phyloP scores from a whole-genome alignment of 2,113 vertebrate genomes.

The Blennius ocellaris region DNA sequence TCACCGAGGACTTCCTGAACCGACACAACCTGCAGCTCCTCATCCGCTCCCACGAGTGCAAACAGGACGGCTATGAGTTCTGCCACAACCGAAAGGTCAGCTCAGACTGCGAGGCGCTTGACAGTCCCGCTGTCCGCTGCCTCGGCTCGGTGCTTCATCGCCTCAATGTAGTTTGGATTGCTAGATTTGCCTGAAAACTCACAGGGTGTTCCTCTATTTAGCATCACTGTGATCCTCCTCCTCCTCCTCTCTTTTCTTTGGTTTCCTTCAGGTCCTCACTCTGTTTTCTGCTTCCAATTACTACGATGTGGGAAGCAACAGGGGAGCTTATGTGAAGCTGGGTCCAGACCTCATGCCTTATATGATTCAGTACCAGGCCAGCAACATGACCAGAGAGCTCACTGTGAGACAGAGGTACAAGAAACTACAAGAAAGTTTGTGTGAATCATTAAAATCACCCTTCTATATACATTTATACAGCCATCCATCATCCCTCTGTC shows the following conservation, averaged over 20 bases:
- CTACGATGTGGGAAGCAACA: slow-evolving; percentile 94
- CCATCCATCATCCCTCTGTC: no score
- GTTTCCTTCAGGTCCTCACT: slow-evolving; percentile 88
- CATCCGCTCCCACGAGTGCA: slow-evolving; percentile 95
- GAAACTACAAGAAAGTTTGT: background rate
- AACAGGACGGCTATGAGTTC: slow-evolving; percentile 95
- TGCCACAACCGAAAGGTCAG: slow-evolving; percentile 91
- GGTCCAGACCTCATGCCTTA: slow-evolving; percentile 91
- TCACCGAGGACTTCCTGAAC: slow-evolving; percentile 87
- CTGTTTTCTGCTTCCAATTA: slow-evolving; percentile 98
- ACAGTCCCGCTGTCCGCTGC: background rate
- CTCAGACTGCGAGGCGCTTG: background rate
- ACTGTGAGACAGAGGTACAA: slow-evolving; percentile 89
- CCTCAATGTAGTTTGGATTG: background rate
- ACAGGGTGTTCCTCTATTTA: background rate
- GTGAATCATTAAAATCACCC: background rate
- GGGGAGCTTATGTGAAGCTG: slow-evolving; percentile 92
- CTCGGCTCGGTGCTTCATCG: background rate
- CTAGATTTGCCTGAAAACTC: background rate
- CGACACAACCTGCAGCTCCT: slow-evolving; percentile 89
- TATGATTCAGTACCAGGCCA: slow-evolving; percentile 93
- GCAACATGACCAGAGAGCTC: slow-evolving; percentile 87
- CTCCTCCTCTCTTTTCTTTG: background rate
- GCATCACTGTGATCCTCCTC: background rate
- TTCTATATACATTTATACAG: no score